phyloP scores from a whole-genome alignment of 1,140 invertebrate species.

The Euura saliciscinereae region DNA sequence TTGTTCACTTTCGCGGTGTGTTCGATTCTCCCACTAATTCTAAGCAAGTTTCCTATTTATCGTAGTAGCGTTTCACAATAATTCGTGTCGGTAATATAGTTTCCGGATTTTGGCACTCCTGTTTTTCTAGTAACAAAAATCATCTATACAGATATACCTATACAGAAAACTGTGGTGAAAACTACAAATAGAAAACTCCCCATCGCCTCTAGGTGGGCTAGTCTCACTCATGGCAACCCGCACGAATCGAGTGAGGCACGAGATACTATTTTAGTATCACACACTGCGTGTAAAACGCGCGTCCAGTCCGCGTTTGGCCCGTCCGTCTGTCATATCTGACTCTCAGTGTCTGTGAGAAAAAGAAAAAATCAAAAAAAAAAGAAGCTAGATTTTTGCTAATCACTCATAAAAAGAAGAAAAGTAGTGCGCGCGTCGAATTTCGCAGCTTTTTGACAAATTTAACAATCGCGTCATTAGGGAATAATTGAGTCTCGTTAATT shows the following conservation, averaged over 20 bases:
- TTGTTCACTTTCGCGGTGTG: no score
- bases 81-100: constrained; percentile 21
- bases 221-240: neutral
- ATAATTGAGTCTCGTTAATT: neutral
- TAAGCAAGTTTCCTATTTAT: no score
- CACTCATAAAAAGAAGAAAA: no score
- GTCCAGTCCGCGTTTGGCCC: neutral
- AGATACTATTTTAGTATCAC: constrained; percentile 33
- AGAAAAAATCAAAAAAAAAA: neutral
- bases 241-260: constrained; percentile 40
- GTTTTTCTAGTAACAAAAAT: neutral
- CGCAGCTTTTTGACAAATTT: no score
- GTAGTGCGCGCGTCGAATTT: no score
- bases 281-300: neutral
- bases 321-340: neutral
- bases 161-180: constrained; percentile 16
- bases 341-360: neutral
- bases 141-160: no score
- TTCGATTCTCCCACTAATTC: neutral
- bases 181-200: constrained; percentile 37
- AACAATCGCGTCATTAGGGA: no score
- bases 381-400: neutral
- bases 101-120: constrained; percentile 19
- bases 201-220: constrained; percentile 15
- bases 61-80: no score